Conservation (phyloP, 2,888 invertebrate genomes). For the Desoria tigrina region DNA sequence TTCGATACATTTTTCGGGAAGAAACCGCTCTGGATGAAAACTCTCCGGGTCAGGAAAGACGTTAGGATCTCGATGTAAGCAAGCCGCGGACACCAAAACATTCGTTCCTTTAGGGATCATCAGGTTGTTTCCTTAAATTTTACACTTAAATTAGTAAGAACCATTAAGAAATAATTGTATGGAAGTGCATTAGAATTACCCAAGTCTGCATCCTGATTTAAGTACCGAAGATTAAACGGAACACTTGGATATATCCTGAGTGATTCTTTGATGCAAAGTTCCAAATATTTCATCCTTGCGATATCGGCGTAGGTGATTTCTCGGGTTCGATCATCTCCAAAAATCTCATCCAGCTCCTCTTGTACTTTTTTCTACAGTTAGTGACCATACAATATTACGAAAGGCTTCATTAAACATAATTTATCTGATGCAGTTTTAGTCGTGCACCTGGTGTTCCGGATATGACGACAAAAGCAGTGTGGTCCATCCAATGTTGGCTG, state of each 20-base stretch:
- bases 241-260: constrained; percentile 57
- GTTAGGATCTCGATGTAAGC: constrained; percentile 16
- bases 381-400: no score
- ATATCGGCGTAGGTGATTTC: constrained; percentile 58
- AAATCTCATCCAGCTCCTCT: constrained; percentile 59
- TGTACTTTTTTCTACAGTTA: constrained; percentile 59
- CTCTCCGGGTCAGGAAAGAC: constrained; percentile 28
- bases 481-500: constrained; percentile 30
- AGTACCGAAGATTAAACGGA: constrained; percentile 55
- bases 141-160: no score
- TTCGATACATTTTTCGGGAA: constrained; percentile 33
- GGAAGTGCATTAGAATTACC: constrained; percentile 39
- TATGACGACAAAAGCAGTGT: constrained; percentile 17
- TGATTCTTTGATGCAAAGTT: constrained; percentile 57
- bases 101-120: constrained; percentile 29
- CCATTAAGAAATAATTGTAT: no score
- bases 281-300: constrained; percentile 55
- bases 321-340: constrained; percentile 57
- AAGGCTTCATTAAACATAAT: neutral
- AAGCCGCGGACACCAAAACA: constrained; percentile 5
- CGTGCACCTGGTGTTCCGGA: constrained; percentile 22
- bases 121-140: constrained; percentile 22
- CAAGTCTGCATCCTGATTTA: constrained; percentile 54
- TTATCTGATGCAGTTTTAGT: no score
- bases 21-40: constrained; percentile 37